Evolutionary conservation across 2,888 invertebrate genomes (phyloP).

Genomic region (Axea sp.): DNA sequence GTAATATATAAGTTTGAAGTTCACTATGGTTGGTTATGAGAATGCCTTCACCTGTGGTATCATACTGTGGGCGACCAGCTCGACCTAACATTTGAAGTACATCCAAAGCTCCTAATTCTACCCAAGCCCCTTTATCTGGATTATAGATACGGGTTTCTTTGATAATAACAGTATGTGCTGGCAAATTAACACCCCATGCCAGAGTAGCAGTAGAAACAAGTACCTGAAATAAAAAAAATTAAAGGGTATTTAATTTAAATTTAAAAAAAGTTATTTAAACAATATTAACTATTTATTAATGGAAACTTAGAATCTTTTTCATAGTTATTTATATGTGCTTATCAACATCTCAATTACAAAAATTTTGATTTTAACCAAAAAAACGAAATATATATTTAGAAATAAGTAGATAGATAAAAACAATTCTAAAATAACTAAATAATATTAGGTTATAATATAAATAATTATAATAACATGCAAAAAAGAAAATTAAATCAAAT

Average conservation of each 20-base stretch:
- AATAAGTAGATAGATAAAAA: no score
- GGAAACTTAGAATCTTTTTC: no score
- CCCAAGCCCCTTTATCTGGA: constrained; percentile 99
- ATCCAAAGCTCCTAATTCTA: constrained; percentile 97
- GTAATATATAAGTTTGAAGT: constrained; percentile 97
- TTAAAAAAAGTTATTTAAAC: not conserved
- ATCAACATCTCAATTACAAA: no score
- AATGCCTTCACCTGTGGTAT: constrained; percentile 97
- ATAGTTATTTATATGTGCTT: no score
- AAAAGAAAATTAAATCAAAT: no score
- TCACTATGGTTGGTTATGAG: constrained; percentile 99
- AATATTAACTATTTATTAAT: not conserved
- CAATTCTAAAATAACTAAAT: no score
- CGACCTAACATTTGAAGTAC: constrained; percentile 99
- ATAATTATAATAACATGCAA: no score
- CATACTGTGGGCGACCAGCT: constrained; percentile 96
- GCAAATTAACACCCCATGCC: constrained; percentile 99
- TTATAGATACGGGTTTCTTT: constrained; percentile 99
- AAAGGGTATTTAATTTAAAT: not conserved
- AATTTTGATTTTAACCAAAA: no score
- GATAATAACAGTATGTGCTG: constrained; percentile 98
- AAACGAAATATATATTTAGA: no score
- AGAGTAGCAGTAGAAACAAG: constrained; percentile 98
- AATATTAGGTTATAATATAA: no score
- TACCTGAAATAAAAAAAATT: no score